phyloP scores from a whole-genome alignment of 2,888 invertebrate genomes.

The Conchocele bisecta region DNA sequence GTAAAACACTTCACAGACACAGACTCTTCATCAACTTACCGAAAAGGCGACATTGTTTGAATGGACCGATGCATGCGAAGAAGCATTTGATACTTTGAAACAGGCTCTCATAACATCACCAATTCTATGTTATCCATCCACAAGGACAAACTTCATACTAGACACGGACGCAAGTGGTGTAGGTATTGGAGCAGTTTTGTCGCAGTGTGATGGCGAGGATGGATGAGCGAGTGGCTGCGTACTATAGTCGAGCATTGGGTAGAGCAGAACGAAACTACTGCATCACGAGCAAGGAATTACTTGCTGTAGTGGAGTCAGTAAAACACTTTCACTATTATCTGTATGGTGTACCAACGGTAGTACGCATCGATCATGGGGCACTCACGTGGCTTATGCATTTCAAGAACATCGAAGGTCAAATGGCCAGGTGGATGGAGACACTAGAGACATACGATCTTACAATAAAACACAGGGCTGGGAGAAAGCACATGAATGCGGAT shows the following conservation, averaged over 20 bases:
- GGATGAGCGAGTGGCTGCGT: constrained; percentile 50
- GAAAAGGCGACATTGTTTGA: constrained; percentile 31
- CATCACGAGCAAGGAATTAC: constrained; percentile 36
- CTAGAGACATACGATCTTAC: constrained; percentile 25
- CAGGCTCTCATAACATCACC: constrained; percentile 9
- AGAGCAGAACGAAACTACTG: constrained; percentile 32
- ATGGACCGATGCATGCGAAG: constrained; percentile 37
- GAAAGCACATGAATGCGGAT: constrained; percentile 30
- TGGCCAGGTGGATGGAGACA: constrained; percentile 31
- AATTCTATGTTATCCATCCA: constrained; percentile 26
- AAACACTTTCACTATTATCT: constrained; percentile 53
- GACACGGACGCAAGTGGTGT: constrained; percentile 55
- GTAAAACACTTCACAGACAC: constrained; percentile 24
- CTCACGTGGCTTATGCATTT: constrained; percentile 44
- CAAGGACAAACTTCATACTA: constrained; percentile 20
- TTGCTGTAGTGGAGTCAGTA: constrained; percentile 40
- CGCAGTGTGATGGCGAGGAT: constrained; percentile 41
- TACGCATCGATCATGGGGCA: constrained; percentile 56
- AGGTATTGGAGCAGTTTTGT: constrained; percentile 53
- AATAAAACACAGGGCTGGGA: constrained; percentile 22
- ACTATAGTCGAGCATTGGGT: constrained; percentile 17
- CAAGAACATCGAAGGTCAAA: constrained; percentile 31
- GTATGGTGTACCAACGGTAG: constrained; percentile 32
- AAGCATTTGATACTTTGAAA: constrained; percentile 15
- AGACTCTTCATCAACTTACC: constrained; percentile 36